Evolutionary conservation across 2,888 invertebrate species (phyloP), one percentile per base, ranked within the genome.

Genomic region (Eupithecia subfuscata): DNA sequence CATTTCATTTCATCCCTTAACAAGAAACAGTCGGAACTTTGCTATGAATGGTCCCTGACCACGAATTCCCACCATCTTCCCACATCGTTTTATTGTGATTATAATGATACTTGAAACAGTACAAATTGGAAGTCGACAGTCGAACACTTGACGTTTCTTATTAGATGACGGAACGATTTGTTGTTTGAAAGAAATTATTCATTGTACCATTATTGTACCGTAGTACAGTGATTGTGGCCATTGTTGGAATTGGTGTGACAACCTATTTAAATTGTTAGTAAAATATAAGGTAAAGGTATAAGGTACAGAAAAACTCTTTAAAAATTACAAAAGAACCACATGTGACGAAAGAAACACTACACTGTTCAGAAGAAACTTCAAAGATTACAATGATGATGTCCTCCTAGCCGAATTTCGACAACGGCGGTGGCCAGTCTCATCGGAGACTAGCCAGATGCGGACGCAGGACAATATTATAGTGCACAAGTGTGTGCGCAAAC

Each of bases 51-150:
- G 69, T 69, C 48, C 7, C 18, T 37, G 37, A 37, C 70, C 70
- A 70, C 37, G 70, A 30, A n/a, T 16, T 18, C 8, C 9, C 5
- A 56, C 37, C 56, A 37, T 56, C 14, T 70, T 16, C n/a, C 52
- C 22, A 56, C 22, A 37, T 91, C 91, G 90, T 91, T 37, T 89
- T 82, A 83, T 81, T 87, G 85, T 87, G 82, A 79, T 81, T 83
- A 83, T 89, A 89, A 93, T 89, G 92, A 85, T 86, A 88, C 93
- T 94, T 88, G 90, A 93, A 88, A 90, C 88, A 91, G 87, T 88
- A 83, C 85, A 91, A 90, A 91, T 93, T 91, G 90, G 89, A 87
- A 92, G 92, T 91, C 89, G 89, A 91, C 86, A 85, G 84, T 85
- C 84, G 87, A 73, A 69, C 69, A 43, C 71, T 68, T 52, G 70